A percentile compares a stretch with the other conserved stretches of the same genome.
Conservation (phyloP, 2,113 vertebrate species). For the Erythrocebus patas region DNA sequence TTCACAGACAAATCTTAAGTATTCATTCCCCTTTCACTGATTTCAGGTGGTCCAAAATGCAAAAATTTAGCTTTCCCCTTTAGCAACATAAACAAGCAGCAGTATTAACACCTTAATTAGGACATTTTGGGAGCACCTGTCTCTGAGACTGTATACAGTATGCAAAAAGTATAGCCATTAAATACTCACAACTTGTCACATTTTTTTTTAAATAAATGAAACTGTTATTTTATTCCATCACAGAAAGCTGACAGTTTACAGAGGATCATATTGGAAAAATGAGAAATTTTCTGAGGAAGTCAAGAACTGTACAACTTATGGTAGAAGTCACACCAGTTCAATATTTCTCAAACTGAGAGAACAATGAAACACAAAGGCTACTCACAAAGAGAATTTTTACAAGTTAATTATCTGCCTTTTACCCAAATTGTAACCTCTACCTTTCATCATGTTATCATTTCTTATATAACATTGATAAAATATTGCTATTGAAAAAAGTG, state of each 20-base stretch:
- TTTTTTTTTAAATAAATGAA: background rate
- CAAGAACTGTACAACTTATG: background rate
- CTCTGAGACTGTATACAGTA: accelerated
- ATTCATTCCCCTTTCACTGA: background rate
- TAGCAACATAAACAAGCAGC: background rate
- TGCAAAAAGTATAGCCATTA: background rate
- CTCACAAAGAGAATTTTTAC: background rate
- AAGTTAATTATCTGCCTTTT: background rate
- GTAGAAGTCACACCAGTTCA: background rate
- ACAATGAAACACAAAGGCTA: background rate
- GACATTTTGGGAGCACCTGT: accelerated
- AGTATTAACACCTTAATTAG: background rate
- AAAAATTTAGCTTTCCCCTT: background rate
- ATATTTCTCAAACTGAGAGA: background rate
- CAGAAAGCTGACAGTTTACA: background rate
- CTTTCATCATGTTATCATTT: background rate
- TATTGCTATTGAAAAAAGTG: background rate
- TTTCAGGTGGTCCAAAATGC: background rate
- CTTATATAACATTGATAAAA: background rate
- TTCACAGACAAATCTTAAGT: background rate
- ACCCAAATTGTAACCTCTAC: background rate
- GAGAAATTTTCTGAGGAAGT: background rate
- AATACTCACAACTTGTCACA: background rate
- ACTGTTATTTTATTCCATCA: background rate
- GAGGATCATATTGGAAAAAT: background rate